Percentiles rank a stretch among this genome's conserved stretches.
Conservation (phyloP, 2,888 invertebrate species). For the Anthophora plumipes region DNA sequence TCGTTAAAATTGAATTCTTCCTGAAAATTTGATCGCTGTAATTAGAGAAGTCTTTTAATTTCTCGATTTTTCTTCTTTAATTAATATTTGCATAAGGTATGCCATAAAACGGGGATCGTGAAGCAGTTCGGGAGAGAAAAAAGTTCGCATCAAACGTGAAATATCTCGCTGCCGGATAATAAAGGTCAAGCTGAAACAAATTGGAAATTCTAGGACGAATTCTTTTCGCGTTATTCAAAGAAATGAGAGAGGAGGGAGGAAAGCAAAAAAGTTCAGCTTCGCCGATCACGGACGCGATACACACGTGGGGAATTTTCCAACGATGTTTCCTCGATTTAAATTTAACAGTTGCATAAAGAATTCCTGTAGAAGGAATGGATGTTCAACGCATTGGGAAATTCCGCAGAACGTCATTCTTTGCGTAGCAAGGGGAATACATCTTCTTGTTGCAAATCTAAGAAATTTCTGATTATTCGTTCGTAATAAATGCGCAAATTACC, state of each 20-base stretch:
- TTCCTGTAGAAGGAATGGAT: slow-evolving; percentile 56
- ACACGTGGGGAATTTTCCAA: slow-evolving; percentile 58
- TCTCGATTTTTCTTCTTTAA: not conserved
- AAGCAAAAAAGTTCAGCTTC: slow-evolving; percentile 9
- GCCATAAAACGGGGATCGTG: not conserved
- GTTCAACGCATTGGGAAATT: slow-evolving; percentile 53
- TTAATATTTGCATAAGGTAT: no score
- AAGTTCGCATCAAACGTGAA: not conserved
- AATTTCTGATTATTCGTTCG: slow-evolving; percentile 19
- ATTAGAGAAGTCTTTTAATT: not conserved
- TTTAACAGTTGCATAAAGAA: slow-evolving; percentile 51
- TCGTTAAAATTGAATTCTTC: not conserved
- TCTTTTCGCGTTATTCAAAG: slow-evolving; percentile 32
- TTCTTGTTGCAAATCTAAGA: slow-evolving; percentile 18
- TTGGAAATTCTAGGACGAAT: slow-evolving; percentile 61
- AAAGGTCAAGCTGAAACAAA: not conserved
- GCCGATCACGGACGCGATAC: slow-evolving; percentile 18
- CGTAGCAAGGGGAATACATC: slow-evolving; percentile 27
- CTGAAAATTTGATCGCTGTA: not conserved
- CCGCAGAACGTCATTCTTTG: slow-evolving; percentile 48
- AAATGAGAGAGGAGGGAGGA: no score
- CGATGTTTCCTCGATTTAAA: slow-evolving; percentile 39
- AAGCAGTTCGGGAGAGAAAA: not conserved
- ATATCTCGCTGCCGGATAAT: not conserved
- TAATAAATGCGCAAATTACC: not conserved